Evolutionary conservation across 2,113 vertebrate species (phyloP).

Genomic region (Hippocampus guttulatus): DNA sequence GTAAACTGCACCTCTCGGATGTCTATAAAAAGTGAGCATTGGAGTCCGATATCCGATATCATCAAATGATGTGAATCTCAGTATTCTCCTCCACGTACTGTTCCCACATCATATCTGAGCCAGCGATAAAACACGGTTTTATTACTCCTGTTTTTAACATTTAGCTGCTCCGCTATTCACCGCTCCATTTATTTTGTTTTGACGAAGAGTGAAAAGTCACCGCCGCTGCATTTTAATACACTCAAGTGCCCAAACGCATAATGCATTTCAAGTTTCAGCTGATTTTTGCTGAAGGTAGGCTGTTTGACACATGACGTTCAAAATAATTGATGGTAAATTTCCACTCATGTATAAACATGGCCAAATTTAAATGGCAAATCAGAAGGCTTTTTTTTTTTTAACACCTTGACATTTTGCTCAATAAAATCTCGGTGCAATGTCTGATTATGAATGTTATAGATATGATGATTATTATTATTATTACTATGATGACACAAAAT

Average conservation of each 20-base stretch:
- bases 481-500: too few species aligned
- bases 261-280: background rate
- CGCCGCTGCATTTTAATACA: background rate
- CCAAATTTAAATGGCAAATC: background rate
- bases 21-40: background rate
- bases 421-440: too few species aligned
- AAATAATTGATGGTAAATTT: background rate
- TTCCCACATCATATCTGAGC: background rate
- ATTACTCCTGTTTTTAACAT: conserved; percentile 3
- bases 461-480: too few species aligned
- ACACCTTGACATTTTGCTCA: too few species aligned
- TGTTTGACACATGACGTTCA: background rate
- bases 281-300: background rate
- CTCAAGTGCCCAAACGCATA: background rate
- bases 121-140: background rate
- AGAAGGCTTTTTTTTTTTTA: too few species aligned
- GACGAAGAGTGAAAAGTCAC: conserved; percentile 2
- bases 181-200: conserved; percentile 7
- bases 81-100: background rate
- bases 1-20: background rate
- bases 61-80: background rate
- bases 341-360: background rate
- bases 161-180: background rate
- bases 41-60: background rate
- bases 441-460: too few species aligned